Base-by-base conservation (phyloP, 2,113 vertebrate genomes). In the Phainopepla nitens region DNA sequence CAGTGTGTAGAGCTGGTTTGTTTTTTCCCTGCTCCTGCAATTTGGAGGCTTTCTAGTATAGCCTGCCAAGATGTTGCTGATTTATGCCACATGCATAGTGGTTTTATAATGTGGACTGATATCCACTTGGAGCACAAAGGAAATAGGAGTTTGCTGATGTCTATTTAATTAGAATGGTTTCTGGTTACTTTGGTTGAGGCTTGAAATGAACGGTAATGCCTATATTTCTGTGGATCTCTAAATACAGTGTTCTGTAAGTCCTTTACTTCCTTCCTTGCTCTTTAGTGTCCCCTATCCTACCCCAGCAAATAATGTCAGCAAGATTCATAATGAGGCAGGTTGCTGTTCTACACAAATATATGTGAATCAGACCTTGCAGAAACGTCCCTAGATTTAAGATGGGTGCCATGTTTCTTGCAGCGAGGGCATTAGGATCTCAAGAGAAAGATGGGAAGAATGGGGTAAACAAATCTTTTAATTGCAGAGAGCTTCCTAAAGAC, bases 71-170 rank as follows among this genome's bases (percentile, higher is more conserved):
- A 84, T 93, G 79, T 88, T 96, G 94, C 82, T 94, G 88, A 96
- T 96, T 93, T 94, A 94, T 96, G 96, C 78, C 90, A 81, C 85
- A 94, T 95, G 85, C 90, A 24, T 66, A 47, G 93, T 86, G 94
- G 94, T 95, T 97, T 95, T 94, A 80, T 90, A 92, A 83, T 90
- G 82, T 94, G 85, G 79, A 83, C 88, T 86, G 82, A 90, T 93
- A 94, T 0, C 85, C 75, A 90, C 71, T 93, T 78, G 90, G 82
- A 97, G 75, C 93, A 94, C 92, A 96, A 96, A 94, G 93, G 90
- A 97, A 96, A 93, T 86, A 65, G 58, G 87, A 94, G 90, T 92
- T 97, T 93, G 82, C 82, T 97, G 94, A 96, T 95, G 93, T 88
- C 95, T 91, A 33, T 96, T 96, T 95, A 94, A 90, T 95, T 94